phyloP scores from a whole-genome alignment of 35 echinoderm and acorn worm species.

The Hemicentrotus pulcherrimus region DNA sequence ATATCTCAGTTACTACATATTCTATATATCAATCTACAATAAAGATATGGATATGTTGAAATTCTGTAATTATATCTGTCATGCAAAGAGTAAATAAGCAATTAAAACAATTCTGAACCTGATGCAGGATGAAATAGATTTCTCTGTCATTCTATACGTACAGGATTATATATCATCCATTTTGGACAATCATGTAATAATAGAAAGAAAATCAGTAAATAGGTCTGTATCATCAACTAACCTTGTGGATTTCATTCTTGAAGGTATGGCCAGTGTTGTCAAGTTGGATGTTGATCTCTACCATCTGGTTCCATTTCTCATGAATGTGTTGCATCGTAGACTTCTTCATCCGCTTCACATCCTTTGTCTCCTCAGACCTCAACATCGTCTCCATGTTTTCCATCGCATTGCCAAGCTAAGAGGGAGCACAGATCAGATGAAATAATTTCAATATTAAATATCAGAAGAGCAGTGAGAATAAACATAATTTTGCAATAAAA shows the following conservation, averaged over 20 bases:
- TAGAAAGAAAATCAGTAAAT: too few species aligned
- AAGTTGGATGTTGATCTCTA: conserved; percentile 80
- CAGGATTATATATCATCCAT: too few species aligned
- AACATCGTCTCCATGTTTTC: conserved; percentile 88
- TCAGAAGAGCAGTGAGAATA: neutral
- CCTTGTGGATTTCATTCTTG: conserved; percentile 70
- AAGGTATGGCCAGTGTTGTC: conserved; percentile 85
- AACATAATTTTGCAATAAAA: neutral
- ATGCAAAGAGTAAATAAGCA: too few species aligned
- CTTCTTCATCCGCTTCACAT: conserved; percentile 50
- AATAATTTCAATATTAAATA: too few species aligned
- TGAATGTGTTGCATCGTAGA: conserved; percentile 55
- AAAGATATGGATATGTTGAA: too few species aligned
- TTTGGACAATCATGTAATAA: too few species aligned
- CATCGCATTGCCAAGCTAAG: conserved; percentile 87
- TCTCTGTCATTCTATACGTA: too few species aligned
- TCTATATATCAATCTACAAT: too few species aligned
- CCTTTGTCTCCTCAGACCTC: conserved; percentile 60
- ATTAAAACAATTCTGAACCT: too few species aligned
- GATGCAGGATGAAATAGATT: too few species aligned
- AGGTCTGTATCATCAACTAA: conserved; percentile 64
- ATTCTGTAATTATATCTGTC: too few species aligned
- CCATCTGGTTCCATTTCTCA: conserved; percentile 88
- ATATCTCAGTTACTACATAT: too few species aligned
- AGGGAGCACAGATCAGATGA: neutral